A percentile compares a stretch with the other conserved stretches of the same genome.
Evolutionary conservation across 2,113 vertebrate species (phyloP).

Genomic region (Pholis gunnellus): DNA sequence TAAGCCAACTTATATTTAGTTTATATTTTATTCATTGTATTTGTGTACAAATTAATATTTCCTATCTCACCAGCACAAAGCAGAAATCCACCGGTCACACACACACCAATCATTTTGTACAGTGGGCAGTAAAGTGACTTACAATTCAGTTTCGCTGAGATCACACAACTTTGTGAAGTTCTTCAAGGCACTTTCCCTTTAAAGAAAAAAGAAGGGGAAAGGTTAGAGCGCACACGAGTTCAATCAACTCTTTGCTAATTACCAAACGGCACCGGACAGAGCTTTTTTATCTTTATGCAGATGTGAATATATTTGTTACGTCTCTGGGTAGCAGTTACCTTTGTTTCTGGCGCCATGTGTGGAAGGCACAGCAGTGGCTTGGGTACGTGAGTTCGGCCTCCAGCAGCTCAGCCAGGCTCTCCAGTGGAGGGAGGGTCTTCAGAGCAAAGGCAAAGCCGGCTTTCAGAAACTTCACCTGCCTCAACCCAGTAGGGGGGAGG

Average conservation of each 20-base stretch:
- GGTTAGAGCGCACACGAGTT: constrained; percentile 29
- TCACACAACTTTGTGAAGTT: constrained; percentile 89
- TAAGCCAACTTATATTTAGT: too few relatives aligned
- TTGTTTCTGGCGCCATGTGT: constrained; percentile 81
- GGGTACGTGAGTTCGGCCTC: constrained; percentile 91
- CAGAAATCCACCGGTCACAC: neutral
- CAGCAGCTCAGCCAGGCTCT: constrained; percentile 87
- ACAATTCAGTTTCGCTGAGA: constrained; percentile 82
- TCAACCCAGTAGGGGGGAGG: constrained; percentile 88
- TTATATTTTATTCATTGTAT: too few relatives aligned
- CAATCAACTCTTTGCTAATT: constrained; percentile 38
- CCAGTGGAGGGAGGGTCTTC: constrained; percentile 89
- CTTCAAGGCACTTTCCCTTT: constrained; percentile 88
- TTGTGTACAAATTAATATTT: too few relatives aligned
- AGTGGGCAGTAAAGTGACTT: constrained; percentile 72
- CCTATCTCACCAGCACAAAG: neutral
- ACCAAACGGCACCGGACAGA: constrained; percentile 4
- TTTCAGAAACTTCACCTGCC: constrained; percentile 86
- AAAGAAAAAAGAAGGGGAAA: constrained; percentile 56
- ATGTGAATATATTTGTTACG: constrained; percentile 38
- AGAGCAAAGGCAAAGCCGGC: constrained; percentile 87
- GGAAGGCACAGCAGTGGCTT: constrained; percentile 95
- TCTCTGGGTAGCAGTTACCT: constrained; percentile 59
- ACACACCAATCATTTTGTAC: neutral
- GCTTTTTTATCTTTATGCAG: constrained; percentile 33